Base-by-base conservation (phyloP, 1,140 invertebrate species). In the Octopus bimaculoides region DNA sequence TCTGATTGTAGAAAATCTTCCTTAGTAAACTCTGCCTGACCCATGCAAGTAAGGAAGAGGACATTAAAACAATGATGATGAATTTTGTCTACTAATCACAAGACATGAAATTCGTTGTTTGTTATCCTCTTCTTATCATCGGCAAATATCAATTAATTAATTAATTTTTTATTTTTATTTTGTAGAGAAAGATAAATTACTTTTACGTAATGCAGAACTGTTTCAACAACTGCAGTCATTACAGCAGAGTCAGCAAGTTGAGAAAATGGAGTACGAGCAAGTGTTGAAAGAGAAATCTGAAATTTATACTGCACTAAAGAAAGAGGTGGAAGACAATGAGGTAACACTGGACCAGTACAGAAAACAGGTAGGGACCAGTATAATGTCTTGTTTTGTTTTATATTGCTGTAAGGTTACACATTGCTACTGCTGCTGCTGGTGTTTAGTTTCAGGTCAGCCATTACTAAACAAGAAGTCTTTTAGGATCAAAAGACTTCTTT, bases 191-290 rank as follows among this genome's bases (percentile, higher is more conserved):
- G 93, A 95, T 86, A 92, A 93, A 12, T 93, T 94, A 2, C 88
- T 96, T 77, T 84, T 96, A 55, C 92, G 95, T 53, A 96, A 95
- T 87, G 95, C 95, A 5, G 93, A 95, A 88, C 93, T 96, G 80
- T 96, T 95, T 0, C 95, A 96, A 86, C 93, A 94, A 79, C 92
- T 94, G 83, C 92, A 93, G n/a, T 80, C 82, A 79, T n/a, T 84
- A 8, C 82, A 85, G 55, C 78, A 80, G 20, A 77, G 26, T 9
- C 80, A 82, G 75, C 75, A 78, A 71, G 56, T 52, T 14, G 86
- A 87, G 79, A 79, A 77, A 61, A 69, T 83, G 41, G 53, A 52
- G 12, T 69, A 87, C 52, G 79, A 91, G 76, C 89, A 91, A 80
- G 86, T 88, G 14, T 91, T 92, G 82, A 85, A 84, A 20, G 77